phyloP scores from a whole-genome alignment of 2,888 invertebrate genomes.

The Dasysyrphus albostriatus region DNA sequence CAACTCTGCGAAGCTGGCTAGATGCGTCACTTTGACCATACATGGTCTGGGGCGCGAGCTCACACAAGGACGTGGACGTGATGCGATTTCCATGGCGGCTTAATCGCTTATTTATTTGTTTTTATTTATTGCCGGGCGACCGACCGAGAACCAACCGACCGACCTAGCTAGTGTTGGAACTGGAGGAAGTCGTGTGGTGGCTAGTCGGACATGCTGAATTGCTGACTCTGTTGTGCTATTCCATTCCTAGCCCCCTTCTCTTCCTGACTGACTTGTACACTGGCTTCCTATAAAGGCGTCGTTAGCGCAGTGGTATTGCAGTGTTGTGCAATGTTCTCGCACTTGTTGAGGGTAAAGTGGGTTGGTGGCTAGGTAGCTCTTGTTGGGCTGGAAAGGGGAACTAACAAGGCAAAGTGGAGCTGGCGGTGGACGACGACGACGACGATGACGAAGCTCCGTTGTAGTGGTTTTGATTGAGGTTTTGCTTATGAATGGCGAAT shows the following conservation, averaged over 20 bases:
- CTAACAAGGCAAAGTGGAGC: conserved; percentile 34
- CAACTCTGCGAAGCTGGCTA: conserved; percentile 56
- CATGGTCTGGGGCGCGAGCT: conserved; percentile 73
- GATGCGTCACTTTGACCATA: conserved; percentile 74
- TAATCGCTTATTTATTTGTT: conserved; percentile 76
- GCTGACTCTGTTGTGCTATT: conserved; percentile 29
- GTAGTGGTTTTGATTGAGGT: conserved; percentile 72
- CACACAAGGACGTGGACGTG: conserved; percentile 75
- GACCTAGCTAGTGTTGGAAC: conserved; percentile 2
- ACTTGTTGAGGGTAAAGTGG: conserved; percentile 73
- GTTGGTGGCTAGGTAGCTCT: conserved; percentile 49
- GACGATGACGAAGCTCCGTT: conserved; percentile 43
- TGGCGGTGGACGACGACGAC: conserved; percentile 44
- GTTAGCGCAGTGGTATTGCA: conserved; percentile 38
- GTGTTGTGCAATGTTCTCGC: conserved; percentile 71
- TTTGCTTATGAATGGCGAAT: conserved; percentile 75
- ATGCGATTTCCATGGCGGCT: conserved; percentile 74
- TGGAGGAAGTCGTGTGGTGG: conserved; percentile 29
- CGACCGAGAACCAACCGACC: conserved; percentile 11
- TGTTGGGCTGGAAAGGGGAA: conserved; percentile 12
- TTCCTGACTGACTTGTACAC: conserved; percentile 5
- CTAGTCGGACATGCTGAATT: conserved; percentile 42
- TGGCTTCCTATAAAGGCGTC: conserved; percentile 9
- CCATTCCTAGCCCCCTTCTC: neutral
- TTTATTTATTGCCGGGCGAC: conserved; percentile 67